phyloP scores from a whole-genome alignment of 2,113 vertebrate genomes.

The Plestiodon gilberti region DNA sequence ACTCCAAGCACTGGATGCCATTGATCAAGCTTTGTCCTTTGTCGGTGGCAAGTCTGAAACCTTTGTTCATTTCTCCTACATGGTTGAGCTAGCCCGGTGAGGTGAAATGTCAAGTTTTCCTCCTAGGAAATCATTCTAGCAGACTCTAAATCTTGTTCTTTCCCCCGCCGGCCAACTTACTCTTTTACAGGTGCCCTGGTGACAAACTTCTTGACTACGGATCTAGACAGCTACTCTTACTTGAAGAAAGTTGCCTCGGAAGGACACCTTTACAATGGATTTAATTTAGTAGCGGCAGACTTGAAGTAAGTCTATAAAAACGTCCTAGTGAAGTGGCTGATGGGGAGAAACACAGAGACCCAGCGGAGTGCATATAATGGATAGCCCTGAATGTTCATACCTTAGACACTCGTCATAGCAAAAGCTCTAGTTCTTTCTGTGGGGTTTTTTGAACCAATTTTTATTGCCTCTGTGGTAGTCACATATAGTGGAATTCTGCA shows the following conservation, averaged over 20 bases:
- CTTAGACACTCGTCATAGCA: background rate
- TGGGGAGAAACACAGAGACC: background rate
- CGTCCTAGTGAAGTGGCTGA: background rate
- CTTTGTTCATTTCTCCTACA: background rate
- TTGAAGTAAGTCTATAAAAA: conserved; percentile 84
- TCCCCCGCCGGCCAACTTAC: background rate
- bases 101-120: background rate
- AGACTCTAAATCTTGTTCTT: background rate
- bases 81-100: background rate
- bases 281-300: conserved; percentile 95
- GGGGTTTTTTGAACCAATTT: background rate
- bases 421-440: background rate
- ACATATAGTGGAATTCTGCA: no score
- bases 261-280: conserved; percentile 93
- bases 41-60: background rate
- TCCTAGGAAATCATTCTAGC: conserved; percentile 17
- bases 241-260: conserved; percentile 91
- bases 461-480: no score
- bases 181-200: conserved; percentile 86
- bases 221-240: conserved; percentile 91
- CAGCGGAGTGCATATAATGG: rapidly evolving
- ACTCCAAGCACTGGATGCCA: background rate
- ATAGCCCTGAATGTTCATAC: rapidly evolving
- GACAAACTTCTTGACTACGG: conserved; percentile 88
- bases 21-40: background rate